Base-by-base conservation (phyloP, 2,888 invertebrate genomes). In the Drosophila nigricruria region DNA sequence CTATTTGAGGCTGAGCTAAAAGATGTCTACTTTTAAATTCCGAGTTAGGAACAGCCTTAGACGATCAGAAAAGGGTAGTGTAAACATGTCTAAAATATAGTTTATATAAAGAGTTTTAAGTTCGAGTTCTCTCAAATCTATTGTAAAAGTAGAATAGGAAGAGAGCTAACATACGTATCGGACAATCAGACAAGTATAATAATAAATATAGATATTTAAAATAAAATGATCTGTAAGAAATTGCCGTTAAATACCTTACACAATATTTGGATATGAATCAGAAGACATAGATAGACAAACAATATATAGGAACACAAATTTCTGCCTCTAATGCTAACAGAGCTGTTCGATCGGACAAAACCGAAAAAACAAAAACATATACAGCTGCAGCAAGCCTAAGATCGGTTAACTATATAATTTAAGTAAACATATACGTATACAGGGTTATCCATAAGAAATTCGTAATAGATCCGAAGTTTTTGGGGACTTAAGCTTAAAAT, bases 401-500 rank as follows among this genome's bases (percentile, higher is more conserved):
- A 61, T 77, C 77, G 77, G 62, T 45, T 52, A 36, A 43, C 81
- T 52, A 58, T 23, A 52, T 34, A 38, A 25, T 45, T 49, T 27
- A 12, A 53, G 53, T 63, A 20, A 30, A 36, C 43, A 59, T 68
- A 66, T 59, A 77, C 77, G 42, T 70, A 56, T 60, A 43, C 32
- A 23, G 73, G 73, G 59, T 36, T 74, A 63, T 61, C 61, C 43
- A 50, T 52, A 57, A 16, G 23, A 79, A 67, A 74, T 61, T 78
- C 79, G 78, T 49, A 40, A 10, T n/a, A 34, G 36, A 18, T 18
- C 61, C 58, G 47, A 80, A 70, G 70, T 77, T 49, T 52, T 16
- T 27, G 23, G 43, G 64, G 70, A 52, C 72, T 79, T 89, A 76
- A 64, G 62, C 77, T 77, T 76, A 87, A 70, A 66, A 77, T 81